phyloP scores from a whole-genome alignment of 2,113 vertebrate species.

The Entelurus aequoreus region DNA sequence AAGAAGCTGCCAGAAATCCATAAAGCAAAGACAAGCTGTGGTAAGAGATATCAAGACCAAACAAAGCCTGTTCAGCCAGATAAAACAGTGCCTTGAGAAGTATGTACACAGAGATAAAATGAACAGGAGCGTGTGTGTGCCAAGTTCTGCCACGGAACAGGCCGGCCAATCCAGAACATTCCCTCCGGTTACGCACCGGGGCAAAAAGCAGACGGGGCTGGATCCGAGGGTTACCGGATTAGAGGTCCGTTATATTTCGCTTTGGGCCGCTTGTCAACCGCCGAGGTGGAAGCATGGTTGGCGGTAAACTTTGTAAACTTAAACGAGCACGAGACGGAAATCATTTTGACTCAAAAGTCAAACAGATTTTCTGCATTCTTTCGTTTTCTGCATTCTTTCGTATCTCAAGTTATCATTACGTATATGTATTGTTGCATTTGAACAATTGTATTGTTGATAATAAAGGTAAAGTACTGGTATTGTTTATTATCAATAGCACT shows the following conservation, averaged over 20 bases:
- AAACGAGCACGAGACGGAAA: too few relatives aligned
- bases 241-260: constrained; percentile 57
- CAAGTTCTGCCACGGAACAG: constrained; percentile 60
- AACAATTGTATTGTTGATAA: too few relatives aligned
- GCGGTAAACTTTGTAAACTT: too few relatives aligned
- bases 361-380: too few relatives aligned
- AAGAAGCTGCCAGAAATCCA: constrained; percentile 74
- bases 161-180: constrained; percentile 57
- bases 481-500: too few relatives aligned
- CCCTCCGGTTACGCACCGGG: constrained; percentile 58
- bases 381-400: too few relatives aligned
- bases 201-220: constrained; percentile 59
- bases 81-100: constrained; percentile 75
- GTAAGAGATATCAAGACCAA: constrained; percentile 79
- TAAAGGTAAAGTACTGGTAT: too few relatives aligned
- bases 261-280: constrained; percentile 4
- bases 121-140: constrained; percentile 56
- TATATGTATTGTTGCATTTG: too few relatives aligned
- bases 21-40: constrained; percentile 77
- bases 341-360: too few relatives aligned
- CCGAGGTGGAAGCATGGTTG: too few relatives aligned
- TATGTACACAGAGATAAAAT: constrained; percentile 74
- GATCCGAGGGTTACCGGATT: constrained; percentile 59
- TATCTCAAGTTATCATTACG: too few relatives aligned
- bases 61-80: constrained; percentile 73